phyloP scores from a whole-genome alignment of 2,888 invertebrate genomes.

The Rotaria magnacalcarata region DNA sequence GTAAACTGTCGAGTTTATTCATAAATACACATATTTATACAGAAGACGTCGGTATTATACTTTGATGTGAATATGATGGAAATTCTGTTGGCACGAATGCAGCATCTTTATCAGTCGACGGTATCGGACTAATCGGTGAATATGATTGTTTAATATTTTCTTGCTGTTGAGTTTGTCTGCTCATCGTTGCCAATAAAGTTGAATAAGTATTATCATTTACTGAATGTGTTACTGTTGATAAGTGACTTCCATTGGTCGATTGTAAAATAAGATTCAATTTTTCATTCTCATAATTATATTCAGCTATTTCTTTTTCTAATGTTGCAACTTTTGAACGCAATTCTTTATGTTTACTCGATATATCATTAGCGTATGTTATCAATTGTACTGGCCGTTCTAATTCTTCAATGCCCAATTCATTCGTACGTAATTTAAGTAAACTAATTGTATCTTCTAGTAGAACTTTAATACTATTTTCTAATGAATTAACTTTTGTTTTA shows the following conservation, averaged over 20 bases:
- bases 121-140: neutral
- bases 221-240: neutral
- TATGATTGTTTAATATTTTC: conserved; percentile 10
- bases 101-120: neutral
- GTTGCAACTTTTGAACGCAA: conserved; percentile 17
- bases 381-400: conserved; percentile 39
- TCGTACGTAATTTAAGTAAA: conserved; percentile 43
- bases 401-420: conserved; percentile 41
- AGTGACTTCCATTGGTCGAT: neutral
- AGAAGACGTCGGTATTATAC: neutral
- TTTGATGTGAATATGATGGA: neutral
- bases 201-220: neutral
- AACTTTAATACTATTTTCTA: conserved; percentile 37
- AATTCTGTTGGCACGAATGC: neutral
- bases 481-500: conserved; percentile 30
- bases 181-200: conserved; percentile 21
- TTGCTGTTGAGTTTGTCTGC: conserved; percentile 15
- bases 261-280: conserved; percentile 19
- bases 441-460: conserved; percentile 39
- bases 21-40: too few relatives aligned
- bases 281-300: conserved; percentile 9
- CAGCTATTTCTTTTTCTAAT: conserved; percentile 13
- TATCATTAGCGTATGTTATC: conserved; percentile 40
- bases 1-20: too few relatives aligned
- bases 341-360: conserved; percentile 38